A percentile compares a stretch with the other conserved stretches of the same genome.
These are phyloP conservation scores for Corythornis leucogaster DNA, from an alignment of 2,797 vertebrate genomes.

Conservation along the genomic window DNA sequence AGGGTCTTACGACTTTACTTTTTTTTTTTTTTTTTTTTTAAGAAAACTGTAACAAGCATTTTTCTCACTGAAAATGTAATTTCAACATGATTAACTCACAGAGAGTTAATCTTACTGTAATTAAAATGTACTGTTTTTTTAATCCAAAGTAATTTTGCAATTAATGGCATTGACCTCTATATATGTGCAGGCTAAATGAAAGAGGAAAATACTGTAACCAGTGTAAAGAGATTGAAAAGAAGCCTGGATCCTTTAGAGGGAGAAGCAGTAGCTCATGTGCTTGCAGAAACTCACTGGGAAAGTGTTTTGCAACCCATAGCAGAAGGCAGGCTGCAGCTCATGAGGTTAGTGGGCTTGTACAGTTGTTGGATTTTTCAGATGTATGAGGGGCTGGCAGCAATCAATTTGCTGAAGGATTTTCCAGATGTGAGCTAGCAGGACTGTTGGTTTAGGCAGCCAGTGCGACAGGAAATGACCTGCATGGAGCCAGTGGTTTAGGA, in stretches of 20 bases:
- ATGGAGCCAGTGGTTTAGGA: neutral
- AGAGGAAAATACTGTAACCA: neutral
- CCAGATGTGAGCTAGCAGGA: constrained; percentile 29
- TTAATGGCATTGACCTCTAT: neutral
- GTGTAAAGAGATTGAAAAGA: neutral
- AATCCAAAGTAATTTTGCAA: neutral
- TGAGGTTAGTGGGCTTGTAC: neutral
- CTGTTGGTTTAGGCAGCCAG: constrained; percentile 56
- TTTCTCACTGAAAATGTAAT: neutral
- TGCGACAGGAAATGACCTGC: constrained; percentile 50
- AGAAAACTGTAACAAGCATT: neutral
- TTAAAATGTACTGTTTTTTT: neutral
- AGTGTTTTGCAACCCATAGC: neutral
- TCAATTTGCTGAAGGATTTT: constrained; percentile 30
- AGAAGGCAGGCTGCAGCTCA: neutral
- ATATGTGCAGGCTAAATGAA: neutral
- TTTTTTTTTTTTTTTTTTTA: neutral
- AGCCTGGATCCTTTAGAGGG: neutral
- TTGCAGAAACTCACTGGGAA: neutral
- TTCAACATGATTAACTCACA: neutral
- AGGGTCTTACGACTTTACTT: neutral
- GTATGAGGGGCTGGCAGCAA: neutral
- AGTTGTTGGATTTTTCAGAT: neutral
- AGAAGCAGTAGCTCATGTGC: neutral
- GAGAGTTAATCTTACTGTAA: neutral